A percentile compares a stretch with the other conserved stretches of the same genome.
phyloP scores from a whole-genome alignment of 2,113 vertebrate genomes.

The Opisthocomus hoazin region DNA sequence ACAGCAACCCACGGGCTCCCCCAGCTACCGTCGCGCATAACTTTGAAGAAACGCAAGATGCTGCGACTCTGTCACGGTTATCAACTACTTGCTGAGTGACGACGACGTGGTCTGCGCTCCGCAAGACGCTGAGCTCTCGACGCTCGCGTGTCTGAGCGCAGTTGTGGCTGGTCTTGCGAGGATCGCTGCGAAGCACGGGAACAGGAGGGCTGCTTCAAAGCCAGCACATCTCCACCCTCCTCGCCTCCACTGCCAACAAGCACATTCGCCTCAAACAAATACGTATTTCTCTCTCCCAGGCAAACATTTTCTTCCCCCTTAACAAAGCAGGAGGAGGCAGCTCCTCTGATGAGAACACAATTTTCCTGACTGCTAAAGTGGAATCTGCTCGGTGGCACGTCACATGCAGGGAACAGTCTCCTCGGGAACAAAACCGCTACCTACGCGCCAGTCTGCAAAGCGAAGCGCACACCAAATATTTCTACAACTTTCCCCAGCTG shows the following conservation, averaged over 20 bases:
- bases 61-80: neutral
- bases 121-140: neutral
- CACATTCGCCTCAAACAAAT: neutral
- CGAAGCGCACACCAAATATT: neutral
- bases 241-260: neutral
- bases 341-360: neutral
- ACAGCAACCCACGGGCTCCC: neutral
- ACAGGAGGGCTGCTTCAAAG: neutral
- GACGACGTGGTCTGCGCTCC: fast-evolving
- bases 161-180: neutral
- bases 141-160: neutral
- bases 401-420: neutral
- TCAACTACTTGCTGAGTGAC: neutral
- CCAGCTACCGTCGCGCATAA: neutral
- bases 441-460: fast-evolving
- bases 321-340: neutral
- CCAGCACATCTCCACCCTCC: neutral
- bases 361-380: neutral
- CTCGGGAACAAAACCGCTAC: neutral
- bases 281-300: neutral
- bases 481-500: neutral
- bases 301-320: neutral
- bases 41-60: fast-evolving
- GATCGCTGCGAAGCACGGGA: neutral
- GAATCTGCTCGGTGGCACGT: neutral